Conservation (phyloP, 2,113 vertebrate species). For the Misgurnus anguillicaudatus region DNA sequence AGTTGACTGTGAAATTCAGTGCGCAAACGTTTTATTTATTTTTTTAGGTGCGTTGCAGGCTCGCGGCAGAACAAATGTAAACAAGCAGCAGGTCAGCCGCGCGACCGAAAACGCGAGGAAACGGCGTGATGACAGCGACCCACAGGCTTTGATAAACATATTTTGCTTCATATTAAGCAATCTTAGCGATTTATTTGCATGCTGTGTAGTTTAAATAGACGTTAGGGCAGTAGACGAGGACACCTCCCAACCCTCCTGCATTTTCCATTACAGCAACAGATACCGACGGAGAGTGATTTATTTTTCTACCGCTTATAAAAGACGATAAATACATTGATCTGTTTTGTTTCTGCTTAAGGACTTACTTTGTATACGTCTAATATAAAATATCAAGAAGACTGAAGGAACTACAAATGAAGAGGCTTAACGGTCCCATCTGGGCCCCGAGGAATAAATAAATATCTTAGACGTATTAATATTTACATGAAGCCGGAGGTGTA, state of each 20-base stretch:
- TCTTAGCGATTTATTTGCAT: slow-evolving; percentile 15
- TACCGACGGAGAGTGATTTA: slow-evolving; percentile 1
- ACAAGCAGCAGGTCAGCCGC: slow-evolving; percentile 70
- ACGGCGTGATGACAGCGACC: slow-evolving; percentile 59
- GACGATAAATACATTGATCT: neutral
- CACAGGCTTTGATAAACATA: slow-evolving; percentile 31
- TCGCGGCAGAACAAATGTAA: slow-evolving; percentile 73
- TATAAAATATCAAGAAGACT: slow-evolving; percentile 8
- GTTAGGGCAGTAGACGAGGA: slow-evolving; percentile 39
- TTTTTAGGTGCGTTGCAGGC: slow-evolving; percentile 52
- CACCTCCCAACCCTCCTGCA: slow-evolving; percentile 29
- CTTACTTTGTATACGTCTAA: neutral
- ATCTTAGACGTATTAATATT: slow-evolving; percentile 5
- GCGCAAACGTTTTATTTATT: slow-evolving; percentile 4
- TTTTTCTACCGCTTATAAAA: neutral
- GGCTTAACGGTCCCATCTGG: slow-evolving; percentile 1
- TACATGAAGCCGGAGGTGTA: slow-evolving; percentile 27
- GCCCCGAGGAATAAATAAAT: slow-evolving; percentile 19
- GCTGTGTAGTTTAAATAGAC: neutral
- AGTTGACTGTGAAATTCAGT: slow-evolving; percentile 57
- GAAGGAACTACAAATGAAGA: neutral
- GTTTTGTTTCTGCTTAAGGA: neutral
- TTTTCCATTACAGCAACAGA: slow-evolving; percentile 23
- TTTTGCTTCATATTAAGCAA: neutral
- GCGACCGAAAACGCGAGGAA: slow-evolving; percentile 55